Conservation (phyloP, 2,113 vertebrate species). For the Pelobates fuscus region DNA sequence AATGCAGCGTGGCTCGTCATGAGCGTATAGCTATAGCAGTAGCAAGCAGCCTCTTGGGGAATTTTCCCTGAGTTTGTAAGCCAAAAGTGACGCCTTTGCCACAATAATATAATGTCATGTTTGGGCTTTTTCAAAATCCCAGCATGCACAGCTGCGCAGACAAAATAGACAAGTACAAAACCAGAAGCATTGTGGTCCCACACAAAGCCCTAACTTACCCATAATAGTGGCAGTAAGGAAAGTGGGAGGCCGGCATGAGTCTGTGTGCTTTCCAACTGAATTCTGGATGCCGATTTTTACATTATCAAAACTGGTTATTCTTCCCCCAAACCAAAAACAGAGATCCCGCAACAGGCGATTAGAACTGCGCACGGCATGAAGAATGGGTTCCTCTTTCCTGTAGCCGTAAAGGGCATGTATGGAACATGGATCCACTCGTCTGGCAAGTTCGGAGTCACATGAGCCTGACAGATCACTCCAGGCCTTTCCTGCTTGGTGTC, state of each 20-base stretch:
- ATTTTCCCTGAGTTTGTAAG: no score
- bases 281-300: background rate
- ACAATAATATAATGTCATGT: no score
- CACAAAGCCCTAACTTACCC: conserved; percentile 61
- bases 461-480: conserved; percentile 59
- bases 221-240: conserved; percentile 67
- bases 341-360: conserved; percentile 60
- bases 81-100: no score
- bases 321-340: conserved; percentile 71
- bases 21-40: no score
- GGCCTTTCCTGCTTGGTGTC: conserved; percentile 53
- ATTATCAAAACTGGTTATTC: conserved; percentile 44
- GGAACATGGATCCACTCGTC: conserved; percentile 27
- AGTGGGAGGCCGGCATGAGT: conserved; percentile 46
- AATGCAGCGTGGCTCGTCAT: no score
- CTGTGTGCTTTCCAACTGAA: background rate
- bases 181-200: background rate
- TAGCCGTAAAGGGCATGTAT: conserved; percentile 44
- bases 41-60: no score
- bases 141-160: no score
- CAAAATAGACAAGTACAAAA: no score
- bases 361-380: conserved; percentile 50
- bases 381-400: conserved; percentile 32
- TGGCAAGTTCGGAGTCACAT: conserved; percentile 49
- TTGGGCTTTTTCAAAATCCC: no score